phyloP scores from a whole-genome alignment of 23 tunicate species.

The Oikopleura dioica region DNA sequence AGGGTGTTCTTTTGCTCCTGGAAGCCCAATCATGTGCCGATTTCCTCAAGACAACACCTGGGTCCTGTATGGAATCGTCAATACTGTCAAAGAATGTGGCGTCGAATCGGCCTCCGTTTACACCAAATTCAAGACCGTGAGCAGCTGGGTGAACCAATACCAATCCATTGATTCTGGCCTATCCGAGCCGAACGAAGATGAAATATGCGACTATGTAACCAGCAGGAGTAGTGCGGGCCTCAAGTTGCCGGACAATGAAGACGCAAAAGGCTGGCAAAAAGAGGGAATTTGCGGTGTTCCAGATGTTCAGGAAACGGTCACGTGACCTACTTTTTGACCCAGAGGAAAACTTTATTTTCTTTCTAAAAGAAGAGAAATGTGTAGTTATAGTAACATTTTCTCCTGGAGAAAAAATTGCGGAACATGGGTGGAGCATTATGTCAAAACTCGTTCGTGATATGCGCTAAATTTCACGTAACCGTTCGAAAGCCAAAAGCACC shows the following conservation, averaged over 20 bases:
- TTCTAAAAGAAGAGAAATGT: no score
- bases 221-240: background rate
- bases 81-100: background rate
- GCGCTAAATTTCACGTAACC: no score
- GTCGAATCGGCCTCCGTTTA: background rate
- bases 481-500: no score
- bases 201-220: background rate
- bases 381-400: no score
- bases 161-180: background rate
- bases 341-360: background rate
- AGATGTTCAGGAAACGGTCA: background rate
- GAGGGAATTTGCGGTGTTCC: background rate
- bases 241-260: background rate
- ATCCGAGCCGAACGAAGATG: background rate
- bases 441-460: no score
- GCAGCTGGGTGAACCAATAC: background rate
- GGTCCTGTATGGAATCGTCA: background rate
- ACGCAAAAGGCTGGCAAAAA: background rate
- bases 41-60: background rate
- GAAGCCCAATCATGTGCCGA: background rate
- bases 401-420: no score
- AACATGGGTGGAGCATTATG: no score
- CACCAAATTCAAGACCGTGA: background rate
- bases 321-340: background rate
- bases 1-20: background rate